Evolutionary conservation across 2,113 vertebrate genomes (phyloP).

Genomic region (Cyrtonyx montezumae): DNA sequence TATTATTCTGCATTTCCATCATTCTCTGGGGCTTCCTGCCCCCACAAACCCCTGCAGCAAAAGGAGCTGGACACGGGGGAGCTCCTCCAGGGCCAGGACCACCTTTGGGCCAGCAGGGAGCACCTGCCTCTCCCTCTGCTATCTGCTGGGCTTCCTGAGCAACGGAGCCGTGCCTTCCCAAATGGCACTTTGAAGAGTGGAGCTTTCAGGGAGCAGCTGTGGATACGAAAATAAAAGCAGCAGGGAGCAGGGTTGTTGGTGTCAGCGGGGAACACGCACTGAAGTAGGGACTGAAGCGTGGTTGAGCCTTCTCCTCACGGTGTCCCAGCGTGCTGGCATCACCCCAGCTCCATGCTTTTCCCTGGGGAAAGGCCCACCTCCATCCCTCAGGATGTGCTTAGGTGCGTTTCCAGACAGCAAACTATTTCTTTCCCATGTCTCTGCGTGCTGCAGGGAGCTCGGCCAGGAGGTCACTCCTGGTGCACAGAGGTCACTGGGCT

Average conservation of each 20-base stretch:
- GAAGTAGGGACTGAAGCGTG: background rate
- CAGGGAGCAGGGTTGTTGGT: background rate
- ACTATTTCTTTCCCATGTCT: background rate
- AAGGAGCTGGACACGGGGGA: background rate
- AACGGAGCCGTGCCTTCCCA: background rate
- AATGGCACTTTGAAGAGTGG: accelerated
- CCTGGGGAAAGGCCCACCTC: background rate
- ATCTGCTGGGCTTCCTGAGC: background rate
- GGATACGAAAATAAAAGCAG: background rate
- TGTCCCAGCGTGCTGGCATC: background rate
- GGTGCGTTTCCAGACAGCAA: background rate
- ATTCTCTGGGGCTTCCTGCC: background rate
- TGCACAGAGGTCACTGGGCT: background rate
- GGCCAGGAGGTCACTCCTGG: background rate
- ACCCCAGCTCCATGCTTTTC: background rate
- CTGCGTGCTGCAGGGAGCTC: background rate
- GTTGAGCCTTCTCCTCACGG: background rate
- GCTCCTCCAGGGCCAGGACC: background rate
- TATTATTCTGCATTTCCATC: too few relatives aligned
- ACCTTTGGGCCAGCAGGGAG: background rate
- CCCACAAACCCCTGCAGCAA: background rate
- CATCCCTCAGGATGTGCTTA: background rate
- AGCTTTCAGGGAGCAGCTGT: background rate
- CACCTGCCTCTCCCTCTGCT: background rate
- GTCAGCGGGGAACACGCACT: background rate